Base-by-base conservation (phyloP, 1,140 invertebrate species). In the Yoshiicerus persimilis region DNA sequence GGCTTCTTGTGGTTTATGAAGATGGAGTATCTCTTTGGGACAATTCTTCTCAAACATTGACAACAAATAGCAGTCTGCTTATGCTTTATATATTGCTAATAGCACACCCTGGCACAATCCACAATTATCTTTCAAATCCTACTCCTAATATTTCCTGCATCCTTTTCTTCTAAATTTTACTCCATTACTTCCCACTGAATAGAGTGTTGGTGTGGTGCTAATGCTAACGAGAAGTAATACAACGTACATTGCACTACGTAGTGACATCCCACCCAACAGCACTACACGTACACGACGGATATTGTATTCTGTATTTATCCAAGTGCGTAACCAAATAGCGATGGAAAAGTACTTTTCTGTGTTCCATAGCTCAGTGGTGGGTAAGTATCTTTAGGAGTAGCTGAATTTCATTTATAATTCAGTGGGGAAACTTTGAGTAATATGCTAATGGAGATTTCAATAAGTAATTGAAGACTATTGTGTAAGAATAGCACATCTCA, bases 391-490 rank as follows among this genome's bases (percentile, higher is more conserved):
- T n/a, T n/a, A n/a, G n/a, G n/a, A n/a, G n/a, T 8, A 41, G 13
- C n/a, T 70, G 13, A 30, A 70, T 70, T 66, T 25, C 70, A 80
- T 80, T 38, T 80, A 80, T 80, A 80, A 80, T 80, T 80, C 75
- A 80, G 11, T 5, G 16, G 34, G 30, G 30, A 36, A 80, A 80
- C 30, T 32, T 80, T 80, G 32, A 27, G 32, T 80, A 80, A 80
- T 80, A 80, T 80, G 75, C 30, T 80, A 80, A 80, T 80, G 75
- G 75, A 80, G 75, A 80, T 80, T 80, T 80, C 32, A 34, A 80
- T 80, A 36, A 38, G 34, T 36, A 80, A 80, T 80, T 80, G 32
- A 80, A 34, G 13, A 80, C 3, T 80, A 80, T 38, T 80, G 34
- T 36, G 75, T 30, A 70, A 16, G 66, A 30, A 70, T 2, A 32